These are phyloP conservation scores for Venustaconcha ellipsiformis DNA, from an alignment of 1,140 invertebrate species.

Conservation along the genomic window DNA sequence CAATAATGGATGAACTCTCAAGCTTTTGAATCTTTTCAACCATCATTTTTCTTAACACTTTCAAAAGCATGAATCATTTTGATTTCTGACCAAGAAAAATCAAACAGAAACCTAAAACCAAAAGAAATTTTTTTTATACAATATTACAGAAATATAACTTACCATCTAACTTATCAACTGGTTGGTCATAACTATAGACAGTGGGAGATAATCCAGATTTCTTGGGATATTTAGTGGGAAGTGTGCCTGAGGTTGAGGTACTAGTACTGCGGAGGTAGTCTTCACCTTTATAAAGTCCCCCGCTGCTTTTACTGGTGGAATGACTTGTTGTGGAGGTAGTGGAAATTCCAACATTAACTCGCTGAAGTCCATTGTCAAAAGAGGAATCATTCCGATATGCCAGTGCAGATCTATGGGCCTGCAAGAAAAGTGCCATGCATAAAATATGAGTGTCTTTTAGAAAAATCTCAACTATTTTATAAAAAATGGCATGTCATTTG, in stretches of 20 bases:
- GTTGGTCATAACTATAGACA: conserved; percentile 41
- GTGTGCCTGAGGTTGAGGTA: conserved; percentile 60
- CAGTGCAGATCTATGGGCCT: conserved; percentile 77
- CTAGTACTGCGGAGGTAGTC: conserved; percentile 61
- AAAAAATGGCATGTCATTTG: too few species aligned
- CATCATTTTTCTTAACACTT: too few species aligned
- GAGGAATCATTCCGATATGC: conserved; percentile 80
- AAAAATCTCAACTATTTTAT: too few species aligned
- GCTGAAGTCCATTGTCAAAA: conserved; percentile 72
- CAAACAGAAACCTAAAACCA: too few species aligned
- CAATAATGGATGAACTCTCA: too few species aligned
- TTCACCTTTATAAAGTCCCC: conserved; percentile 78
- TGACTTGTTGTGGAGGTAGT: conserved; percentile 93
- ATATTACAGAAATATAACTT: too few species aligned
- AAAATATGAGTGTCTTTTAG: too few species aligned
- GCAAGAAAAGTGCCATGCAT: conserved; percentile 1
- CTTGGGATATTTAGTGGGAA: conserved; percentile 39
- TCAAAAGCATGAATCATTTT: too few species aligned
- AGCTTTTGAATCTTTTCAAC: too few species aligned
- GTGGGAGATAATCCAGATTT: conserved; percentile 51
- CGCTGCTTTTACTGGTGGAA: conserved; percentile 92
- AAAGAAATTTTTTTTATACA: too few species aligned
- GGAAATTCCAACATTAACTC: conserved; percentile 91
- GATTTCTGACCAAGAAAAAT: too few species aligned
- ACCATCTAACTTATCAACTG: too few species aligned